phyloP scores from a whole-genome alignment of 2,888 invertebrate genomes.

The Ormia ochracea region DNA sequence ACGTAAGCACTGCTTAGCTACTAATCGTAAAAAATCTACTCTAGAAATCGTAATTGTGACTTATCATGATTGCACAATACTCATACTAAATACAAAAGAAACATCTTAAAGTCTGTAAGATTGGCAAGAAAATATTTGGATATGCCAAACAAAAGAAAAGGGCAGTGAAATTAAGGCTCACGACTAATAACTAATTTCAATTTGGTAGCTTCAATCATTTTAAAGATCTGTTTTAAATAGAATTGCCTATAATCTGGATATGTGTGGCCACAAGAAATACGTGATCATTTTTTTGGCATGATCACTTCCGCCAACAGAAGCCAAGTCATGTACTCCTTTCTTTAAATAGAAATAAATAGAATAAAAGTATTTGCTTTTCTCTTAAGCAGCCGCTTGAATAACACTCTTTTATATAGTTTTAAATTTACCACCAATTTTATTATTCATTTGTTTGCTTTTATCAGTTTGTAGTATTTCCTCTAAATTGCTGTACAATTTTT shows the following conservation, averaged over 20 bases:
- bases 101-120: background rate
- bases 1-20: constrained; percentile 21
- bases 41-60: constrained; percentile 38
- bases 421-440: background rate
- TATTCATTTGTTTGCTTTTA: constrained; percentile 32
- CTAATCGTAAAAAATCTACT: constrained; percentile 29
- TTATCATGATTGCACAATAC: constrained; percentile 43
- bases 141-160: constrained; percentile 3
- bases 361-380: no score
- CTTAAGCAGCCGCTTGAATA: background rate
- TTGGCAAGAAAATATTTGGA: background rate
- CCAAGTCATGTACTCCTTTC: no score
- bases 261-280: no score
- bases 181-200: no score
- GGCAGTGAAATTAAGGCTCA: no score
- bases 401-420: background rate
- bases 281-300: no score
- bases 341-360: no score
- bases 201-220: no score
- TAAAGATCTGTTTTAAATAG: no score
- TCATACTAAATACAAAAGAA: background rate
- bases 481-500: constrained; percentile 23
- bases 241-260: no score
- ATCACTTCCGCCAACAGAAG: no score
- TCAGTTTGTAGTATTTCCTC: constrained; percentile 52